A percentile compares a stretch with the other conserved stretches of the same genome.
Evolutionary conservation across 2,113 vertebrate species (phyloP).

Genomic region (Notarius quadriscutis): DNA sequence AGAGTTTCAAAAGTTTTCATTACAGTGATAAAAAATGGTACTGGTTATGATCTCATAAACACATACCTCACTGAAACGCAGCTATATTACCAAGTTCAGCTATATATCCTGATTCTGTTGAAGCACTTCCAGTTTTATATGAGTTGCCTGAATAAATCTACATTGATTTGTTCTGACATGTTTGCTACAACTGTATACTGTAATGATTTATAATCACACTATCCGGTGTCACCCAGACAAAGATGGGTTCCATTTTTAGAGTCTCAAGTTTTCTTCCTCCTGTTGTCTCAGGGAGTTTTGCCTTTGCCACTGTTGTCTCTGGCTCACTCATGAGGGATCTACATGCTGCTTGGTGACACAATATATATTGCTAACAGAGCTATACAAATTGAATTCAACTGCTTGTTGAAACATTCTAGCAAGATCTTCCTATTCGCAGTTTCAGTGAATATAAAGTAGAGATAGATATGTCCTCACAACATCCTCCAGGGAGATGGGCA

Average conservation of each 20-base stretch:
- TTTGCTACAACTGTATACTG: constrained; percentile 13
- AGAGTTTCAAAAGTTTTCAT: not conserved
- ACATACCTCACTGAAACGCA: constrained; percentile 10
- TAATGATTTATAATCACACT: not conserved
- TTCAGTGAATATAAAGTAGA: constrained; percentile 26
- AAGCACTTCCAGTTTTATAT: not conserved
- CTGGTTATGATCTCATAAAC: not conserved
- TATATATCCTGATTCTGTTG: not conserved
- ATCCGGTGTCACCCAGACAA: not conserved
- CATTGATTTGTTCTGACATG: constrained; percentile 14
- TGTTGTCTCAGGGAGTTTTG: not conserved
- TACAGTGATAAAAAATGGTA: not conserved
- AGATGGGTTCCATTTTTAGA: not conserved
- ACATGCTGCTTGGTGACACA: too few species aligned
- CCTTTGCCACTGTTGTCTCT: not conserved
- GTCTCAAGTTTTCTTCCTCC: not conserved
- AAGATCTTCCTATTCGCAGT: not conserved
- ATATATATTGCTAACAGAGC: not conserved
- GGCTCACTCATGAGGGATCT: not conserved
- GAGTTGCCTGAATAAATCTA: constrained; percentile 1
- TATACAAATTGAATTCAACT: not conserved
- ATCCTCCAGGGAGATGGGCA: constrained; percentile 17
- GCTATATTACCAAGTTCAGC: not conserved
- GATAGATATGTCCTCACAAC: constrained; percentile 52
- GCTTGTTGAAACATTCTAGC: constrained; percentile 28